These are phyloP conservation scores for Leptogaster cylindrica DNA, from an alignment of 2,888 invertebrate genomes.

Conservation along the genomic window DNA sequence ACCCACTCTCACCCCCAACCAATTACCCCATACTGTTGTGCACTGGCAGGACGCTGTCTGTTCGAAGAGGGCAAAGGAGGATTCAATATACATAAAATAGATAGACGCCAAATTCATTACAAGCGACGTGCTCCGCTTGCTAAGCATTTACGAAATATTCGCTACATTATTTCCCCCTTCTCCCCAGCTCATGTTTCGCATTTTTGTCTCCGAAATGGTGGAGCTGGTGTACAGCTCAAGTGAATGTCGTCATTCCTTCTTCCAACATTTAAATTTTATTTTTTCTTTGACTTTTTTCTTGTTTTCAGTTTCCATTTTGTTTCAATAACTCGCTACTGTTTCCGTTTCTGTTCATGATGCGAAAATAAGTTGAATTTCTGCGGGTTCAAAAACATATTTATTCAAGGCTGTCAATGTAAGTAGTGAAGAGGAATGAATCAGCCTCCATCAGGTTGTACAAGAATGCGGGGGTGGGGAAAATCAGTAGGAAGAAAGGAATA, in stretches of 20 bases:
- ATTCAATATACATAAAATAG: constrained; percentile 45
- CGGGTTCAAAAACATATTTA: not conserved
- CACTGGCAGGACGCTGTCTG: not conserved
- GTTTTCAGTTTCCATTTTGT: constrained; percentile 31
- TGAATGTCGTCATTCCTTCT: constrained; percentile 1
- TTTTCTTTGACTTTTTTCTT: constrained; percentile 14
- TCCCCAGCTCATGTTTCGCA: constrained; percentile 36
- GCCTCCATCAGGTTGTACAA: not conserved
- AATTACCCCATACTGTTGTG: constrained; percentile 24
- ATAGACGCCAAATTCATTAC: constrained; percentile 46
- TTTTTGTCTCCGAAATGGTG: constrained; percentile 25
- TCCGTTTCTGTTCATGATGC: constrained; percentile 31
- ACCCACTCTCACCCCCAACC: constrained; percentile 20
- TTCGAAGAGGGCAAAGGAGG: constrained; percentile 18
- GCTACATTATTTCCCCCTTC: constrained; percentile 32
- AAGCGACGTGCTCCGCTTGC: constrained; percentile 43
- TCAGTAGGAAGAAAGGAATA: constrained; percentile 14
- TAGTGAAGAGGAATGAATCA: not conserved
- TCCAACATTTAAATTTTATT: constrained; percentile 13
- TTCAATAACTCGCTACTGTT: constrained; percentile 36
- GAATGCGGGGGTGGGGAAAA: constrained; percentile 9
- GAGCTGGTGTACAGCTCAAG: not conserved
- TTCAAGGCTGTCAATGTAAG: not conserved
- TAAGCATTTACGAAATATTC: constrained; percentile 41
- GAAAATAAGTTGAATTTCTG: constrained; percentile 15